Conservation (phyloP, 2,113 vertebrate genomes). For the Loxodonta africana region DNA sequence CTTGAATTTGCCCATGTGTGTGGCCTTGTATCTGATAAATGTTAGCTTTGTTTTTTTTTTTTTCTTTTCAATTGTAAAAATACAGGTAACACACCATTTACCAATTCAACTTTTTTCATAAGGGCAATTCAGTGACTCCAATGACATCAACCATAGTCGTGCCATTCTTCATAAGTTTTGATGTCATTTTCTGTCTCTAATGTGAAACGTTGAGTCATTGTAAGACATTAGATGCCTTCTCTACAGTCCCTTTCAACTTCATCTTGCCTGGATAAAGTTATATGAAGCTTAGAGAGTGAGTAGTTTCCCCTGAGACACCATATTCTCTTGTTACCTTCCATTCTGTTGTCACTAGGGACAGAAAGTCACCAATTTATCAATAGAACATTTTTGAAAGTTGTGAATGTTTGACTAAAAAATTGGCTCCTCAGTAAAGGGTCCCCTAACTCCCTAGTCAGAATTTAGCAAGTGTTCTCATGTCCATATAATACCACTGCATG, state of each 20-base stretch:
- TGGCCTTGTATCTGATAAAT: neutral
- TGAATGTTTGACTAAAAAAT: conserved; percentile 1
- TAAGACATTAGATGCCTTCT: neutral
- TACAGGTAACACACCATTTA: neutral
- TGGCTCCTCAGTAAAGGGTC: neutral
- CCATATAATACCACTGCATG: too few relatives aligned
- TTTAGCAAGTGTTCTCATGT: neutral
- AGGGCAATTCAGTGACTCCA: too few relatives aligned
- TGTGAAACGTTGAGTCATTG: neutral
- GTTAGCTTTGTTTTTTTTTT: neutral
- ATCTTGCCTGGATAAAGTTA: neutral
- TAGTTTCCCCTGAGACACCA: neutral
- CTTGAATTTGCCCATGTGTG: neutral
- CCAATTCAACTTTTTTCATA: neutral
- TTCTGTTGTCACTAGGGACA: neutral
- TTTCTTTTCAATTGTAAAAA: too few relatives aligned
- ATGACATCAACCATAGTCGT: neutral
- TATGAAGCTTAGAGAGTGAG: neutral
- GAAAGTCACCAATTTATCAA: neutral
- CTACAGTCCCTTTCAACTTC: neutral
- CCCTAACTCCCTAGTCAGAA: neutral
- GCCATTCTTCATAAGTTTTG: neutral
- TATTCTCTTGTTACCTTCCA: neutral
- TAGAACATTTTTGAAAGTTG: neutral
- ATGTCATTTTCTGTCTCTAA: neutral